These are phyloP conservation scores for Copidosoma aretas DNA, from an alignment of 2,888 invertebrate genomes.

Conservation along the genomic window DNA sequence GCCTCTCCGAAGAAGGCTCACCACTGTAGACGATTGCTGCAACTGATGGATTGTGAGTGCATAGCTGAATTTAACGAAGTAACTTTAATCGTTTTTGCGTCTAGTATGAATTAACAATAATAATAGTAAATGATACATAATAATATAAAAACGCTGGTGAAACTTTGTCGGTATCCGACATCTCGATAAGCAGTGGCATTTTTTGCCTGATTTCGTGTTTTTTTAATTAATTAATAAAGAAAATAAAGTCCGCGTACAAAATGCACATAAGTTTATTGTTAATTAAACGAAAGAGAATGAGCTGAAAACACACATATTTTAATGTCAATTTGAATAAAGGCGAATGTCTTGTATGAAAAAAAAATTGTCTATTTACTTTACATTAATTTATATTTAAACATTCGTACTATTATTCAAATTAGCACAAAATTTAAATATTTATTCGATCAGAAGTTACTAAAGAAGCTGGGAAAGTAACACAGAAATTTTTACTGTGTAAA, in stretches of 20 bases:
- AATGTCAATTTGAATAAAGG: conserved; percentile 15
- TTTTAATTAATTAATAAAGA: background rate
- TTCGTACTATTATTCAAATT: conserved; percentile 19
- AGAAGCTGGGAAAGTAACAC: conserved; percentile 11
- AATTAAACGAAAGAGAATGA: conserved; percentile 3
- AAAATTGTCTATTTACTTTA: conserved; percentile 21
- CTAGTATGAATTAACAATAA: conserved; percentile 11
- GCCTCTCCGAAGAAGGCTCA: background rate
- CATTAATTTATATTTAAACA: conserved; percentile 13
- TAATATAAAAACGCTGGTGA: conserved; percentile 21
- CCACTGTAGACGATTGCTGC: background rate
- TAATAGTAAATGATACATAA: too few species aligned
- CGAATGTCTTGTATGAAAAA: background rate
- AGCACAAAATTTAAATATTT: conserved; percentile 17
- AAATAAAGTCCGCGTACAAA: conserved; percentile 13
- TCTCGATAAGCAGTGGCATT: conserved; percentile 16
- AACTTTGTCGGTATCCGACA: conserved; percentile 40
- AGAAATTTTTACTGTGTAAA: conserved; percentile 25
- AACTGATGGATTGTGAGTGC: conserved; percentile 10
- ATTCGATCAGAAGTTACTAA: background rate
- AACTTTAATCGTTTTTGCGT: conserved; percentile 18
- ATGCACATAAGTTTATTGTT: conserved; percentile 28
- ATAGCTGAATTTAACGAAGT: conserved; percentile 16
- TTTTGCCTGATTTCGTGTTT: conserved; percentile 21
- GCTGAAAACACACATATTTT: conserved; percentile 23